A percentile compares a stretch with the other conserved stretches of the same genome.
phyloP scores from a whole-genome alignment of 2,113 vertebrate genomes.

The Misgurnus mizolepis region DNA sequence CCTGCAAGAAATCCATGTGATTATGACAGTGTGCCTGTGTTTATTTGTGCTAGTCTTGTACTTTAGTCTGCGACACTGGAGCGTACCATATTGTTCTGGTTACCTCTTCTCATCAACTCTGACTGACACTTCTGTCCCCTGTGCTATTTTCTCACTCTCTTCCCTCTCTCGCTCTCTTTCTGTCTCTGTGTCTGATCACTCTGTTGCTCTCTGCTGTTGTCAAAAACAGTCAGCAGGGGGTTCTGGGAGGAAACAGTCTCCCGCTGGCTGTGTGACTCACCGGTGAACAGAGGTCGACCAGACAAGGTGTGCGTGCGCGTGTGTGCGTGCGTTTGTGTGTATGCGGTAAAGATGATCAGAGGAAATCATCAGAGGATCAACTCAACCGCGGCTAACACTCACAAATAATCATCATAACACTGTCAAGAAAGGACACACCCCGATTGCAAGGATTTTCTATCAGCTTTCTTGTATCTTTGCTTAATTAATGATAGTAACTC shows the following conservation, averaged over 20 bases:
- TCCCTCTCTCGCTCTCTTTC: background rate
- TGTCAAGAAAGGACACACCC: constrained; percentile 36
- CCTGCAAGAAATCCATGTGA: background rate
- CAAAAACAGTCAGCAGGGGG: constrained; percentile 55
- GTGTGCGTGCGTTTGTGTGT: constrained; percentile 24
- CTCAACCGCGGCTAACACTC: constrained; percentile 38
- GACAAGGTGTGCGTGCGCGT: background rate
- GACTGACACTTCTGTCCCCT: constrained; percentile 38
- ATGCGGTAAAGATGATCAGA: constrained; percentile 1
- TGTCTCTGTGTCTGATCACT: constrained; percentile 29
- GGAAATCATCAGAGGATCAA: background rate
- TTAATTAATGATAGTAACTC: too few relatives aligned
- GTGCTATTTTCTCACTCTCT: constrained; percentile 51
- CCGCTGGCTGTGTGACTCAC: constrained; percentile 42
- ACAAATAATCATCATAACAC: constrained; percentile 36
- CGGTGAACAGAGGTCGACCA: constrained; percentile 54
- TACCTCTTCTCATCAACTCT: constrained; percentile 57
- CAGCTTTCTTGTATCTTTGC: too few relatives aligned
- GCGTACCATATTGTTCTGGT: background rate
- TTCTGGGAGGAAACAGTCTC: constrained; percentile 39
- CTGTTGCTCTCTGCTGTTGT: constrained; percentile 45
- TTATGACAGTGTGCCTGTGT: constrained; percentile 26
- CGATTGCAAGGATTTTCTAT: too few relatives aligned
- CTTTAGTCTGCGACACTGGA: background rate
- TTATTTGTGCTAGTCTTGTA: constrained; percentile 13